These are phyloP conservation scores for Seison nebaliae DNA, from an alignment of 1,140 invertebrate species.

Conservation along the genomic window DNA sequence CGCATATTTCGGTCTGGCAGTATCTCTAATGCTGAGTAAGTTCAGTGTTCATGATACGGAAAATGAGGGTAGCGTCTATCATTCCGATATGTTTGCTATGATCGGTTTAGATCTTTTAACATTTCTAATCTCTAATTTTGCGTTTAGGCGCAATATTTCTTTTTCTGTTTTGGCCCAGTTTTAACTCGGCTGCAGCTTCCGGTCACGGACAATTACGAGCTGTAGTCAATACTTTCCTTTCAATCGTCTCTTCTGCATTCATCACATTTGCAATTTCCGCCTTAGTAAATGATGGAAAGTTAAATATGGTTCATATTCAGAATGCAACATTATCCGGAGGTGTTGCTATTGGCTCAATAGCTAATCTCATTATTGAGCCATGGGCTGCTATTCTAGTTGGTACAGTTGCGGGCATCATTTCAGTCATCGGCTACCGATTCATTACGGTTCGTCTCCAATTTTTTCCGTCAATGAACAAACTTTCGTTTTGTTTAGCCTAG, in stretches of 20 bases:
- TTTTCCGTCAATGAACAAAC: slow-evolving; percentile 1
- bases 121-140: slow-evolving; percentile 1
- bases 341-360: slow-evolving; percentile 35
- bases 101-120: slow-evolving; percentile 41
- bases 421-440: slow-evolving; percentile 54
- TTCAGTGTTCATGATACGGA: slow-evolving; percentile 28
- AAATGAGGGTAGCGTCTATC: slow-evolving; percentile 44
- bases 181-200: slow-evolving; percentile 50
- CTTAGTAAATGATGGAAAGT: neutral
- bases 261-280: slow-evolving; percentile 6
- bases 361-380: slow-evolving; percentile 52
- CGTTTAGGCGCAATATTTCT: slow-evolving; percentile 36
- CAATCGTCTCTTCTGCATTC: slow-evolving; percentile 1
- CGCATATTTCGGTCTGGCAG: slow-evolving; percentile 70
- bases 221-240: neutral
- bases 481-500: neutral
- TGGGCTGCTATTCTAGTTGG: slow-evolving; percentile 58
- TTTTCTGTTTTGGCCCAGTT: slow-evolving; percentile 38
- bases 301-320: slow-evolving; percentile 26
- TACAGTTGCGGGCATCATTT: slow-evolving; percentile 45
- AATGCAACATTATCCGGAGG: slow-evolving; percentile 33
- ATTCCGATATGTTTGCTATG: slow-evolving; percentile 69
- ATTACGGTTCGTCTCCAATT: slow-evolving; percentile 39
- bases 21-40: slow-evolving; percentile 37
- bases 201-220: slow-evolving; percentile 48